Evolutionary conservation across 37 sponge, comb jelly and placozoan genomes (phyloP), one percentile per base, ranked within the genome.

Genomic region (Geodia barretti): DNA sequence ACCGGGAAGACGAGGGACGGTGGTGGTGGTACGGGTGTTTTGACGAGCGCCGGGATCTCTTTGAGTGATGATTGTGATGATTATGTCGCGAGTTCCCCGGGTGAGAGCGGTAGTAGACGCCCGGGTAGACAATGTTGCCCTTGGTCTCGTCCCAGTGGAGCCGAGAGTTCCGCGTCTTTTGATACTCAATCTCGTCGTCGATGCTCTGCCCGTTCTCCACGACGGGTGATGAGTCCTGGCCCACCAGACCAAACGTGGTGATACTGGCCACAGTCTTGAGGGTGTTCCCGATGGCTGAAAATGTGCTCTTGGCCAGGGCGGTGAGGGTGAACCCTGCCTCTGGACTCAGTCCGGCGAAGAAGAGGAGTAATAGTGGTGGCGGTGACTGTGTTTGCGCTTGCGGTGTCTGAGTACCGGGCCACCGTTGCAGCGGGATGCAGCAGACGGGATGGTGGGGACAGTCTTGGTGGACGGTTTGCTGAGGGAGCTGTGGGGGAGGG

Each of bases 151-250:
- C 83, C 79, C 89, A 88, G 60, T 78, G 41, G 4, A 78, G 65
- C 41, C 33, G 65, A 2, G 67, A 42, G 37, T 64, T 40, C 37
- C 63, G 62, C 11, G 60, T 31, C 5, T 60, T 58, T 47, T 88
- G 89, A 17, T 60, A 71, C 40, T 86, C 74, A 8, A 83, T 29
- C 60, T 87, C 63, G 61, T 88, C 89, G 17, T 88, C 89, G 34
- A 88, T 77, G 21, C 82, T 70, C 58, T 83, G 70, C 30, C 89
- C 89, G 36, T 73, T 59, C 67, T 88, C 83, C 0, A 82, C 2
- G 0, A 28, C 39, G 1, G n/a, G 39, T 36, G 33, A 21, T 24
- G 31, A 28, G 0, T 39, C 62, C n/a, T 32, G 54, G 35, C 66
- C 54, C 37, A 76, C 70, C 40, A 76, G 60, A 43, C 62, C 72